Base-by-base conservation (phyloP, 2,113 vertebrate genomes). In the Accipiter virgatus region DNA sequence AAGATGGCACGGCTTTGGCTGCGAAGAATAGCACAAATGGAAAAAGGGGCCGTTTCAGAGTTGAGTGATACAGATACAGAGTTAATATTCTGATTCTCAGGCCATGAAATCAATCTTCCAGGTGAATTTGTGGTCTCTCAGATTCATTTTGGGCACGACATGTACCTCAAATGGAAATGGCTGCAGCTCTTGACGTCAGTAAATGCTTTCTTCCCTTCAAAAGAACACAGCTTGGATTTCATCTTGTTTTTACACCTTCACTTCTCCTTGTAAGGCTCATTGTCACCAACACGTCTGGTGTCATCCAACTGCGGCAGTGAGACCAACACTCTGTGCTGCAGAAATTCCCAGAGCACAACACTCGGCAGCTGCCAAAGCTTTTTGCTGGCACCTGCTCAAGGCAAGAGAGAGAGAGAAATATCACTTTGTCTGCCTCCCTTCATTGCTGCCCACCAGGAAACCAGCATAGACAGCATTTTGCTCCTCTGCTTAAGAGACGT, bases 91-190 rank as follows among this genome's bases (percentile, higher is more conserved):
- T 83, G 87, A 55, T 68, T 97, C 91, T 93, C 15, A 6, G 90
- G 96, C 96, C 86, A 91, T 95, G 97, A 97, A 98, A 97, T 97
- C 83, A 5, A 95, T 97, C 96, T 97, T 95, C 56, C 84, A 95
- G 95, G 88, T 95, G 93, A 96, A 95, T 95, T 77, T 96, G 90
- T 92, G 94, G 68, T 65, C 81, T 95, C 88, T 95, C n/a, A 7
- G 79, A 94, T 94, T 93, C 86, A 86, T 92, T 96, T 93, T 94
- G 93, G 93, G 81, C 85, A 67, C 0, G 3, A 90, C 47, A 91
- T 11, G 11, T 72, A 65, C 91, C 97, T 96, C 82, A 93, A 45
- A 97, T 61, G 89, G 94, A 87, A 70, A 21, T 13, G 74, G 88
- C 94, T 92, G 90, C 71, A 32, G 78, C 65, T 80, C 80, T 77